Evolutionary conservation across 2,113 vertebrate species (phyloP).

Genomic region (human (Homo sapiens)): GRCh38 chrX:100607501-100608000

Average conservation of each 20-base stretch:
- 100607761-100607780: not conserved
- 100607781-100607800: not conserved
- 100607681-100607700: not conserved
- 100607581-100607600: not conserved
- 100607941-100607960: constrained; percentile 19
- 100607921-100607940: not conserved
- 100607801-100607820: constrained; percentile 27
- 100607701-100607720: constrained; percentile 36
- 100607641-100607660: constrained; percentile 15
- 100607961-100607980: constrained; percentile 13
- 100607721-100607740: constrained; percentile 20
- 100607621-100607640: not conserved
- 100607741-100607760: not conserved
- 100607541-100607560: not conserved
- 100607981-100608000: not conserved
- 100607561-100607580: not conserved
- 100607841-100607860: constrained; percentile 14
- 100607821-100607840: not conserved
- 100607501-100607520: not conserved
- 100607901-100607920: not conserved
- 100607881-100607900: not conserved
- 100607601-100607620: not conserved
- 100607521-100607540: not conserved
- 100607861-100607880: constrained; percentile 2
- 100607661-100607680: not conserved